phyloP scores from a whole-genome alignment of 2,888 invertebrate species.

The Drosophila longiperda region DNA sequence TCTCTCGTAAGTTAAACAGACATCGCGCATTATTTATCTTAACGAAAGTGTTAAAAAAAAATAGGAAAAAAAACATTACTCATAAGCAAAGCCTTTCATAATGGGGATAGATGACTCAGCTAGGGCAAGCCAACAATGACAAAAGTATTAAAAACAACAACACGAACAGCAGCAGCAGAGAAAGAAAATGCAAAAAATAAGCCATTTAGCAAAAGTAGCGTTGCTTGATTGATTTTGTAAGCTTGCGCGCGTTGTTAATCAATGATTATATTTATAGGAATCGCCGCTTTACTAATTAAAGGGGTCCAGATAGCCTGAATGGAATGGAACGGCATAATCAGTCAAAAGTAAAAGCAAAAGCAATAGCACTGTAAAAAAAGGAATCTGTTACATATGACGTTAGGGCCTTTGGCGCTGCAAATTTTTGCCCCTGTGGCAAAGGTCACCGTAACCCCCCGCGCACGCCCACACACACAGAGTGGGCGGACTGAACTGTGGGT shows the following conservation, averaged over 20 bases:
- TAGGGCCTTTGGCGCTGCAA: constrained; percentile 2
- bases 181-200: constrained; percentile 42
- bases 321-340: constrained; percentile 4
- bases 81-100: constrained; percentile 19
- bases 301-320: constrained; percentile 16
- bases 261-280: constrained; percentile 13
- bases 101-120: constrained; percentile 35
- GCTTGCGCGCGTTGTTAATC: not conserved
- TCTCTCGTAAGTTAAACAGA: not conserved
- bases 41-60: not conserved
- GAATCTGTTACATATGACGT: constrained; percentile 16
- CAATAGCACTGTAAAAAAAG: not conserved
- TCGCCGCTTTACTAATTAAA: constrained; percentile 16
- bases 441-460: constrained; percentile 38
- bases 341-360: not conserved
- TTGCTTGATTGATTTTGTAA: constrained; percentile 48
- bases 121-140: constrained; percentile 5
- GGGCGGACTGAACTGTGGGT: constrained; percentile 8
- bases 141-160: constrained; percentile 17
- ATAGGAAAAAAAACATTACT: constrained; percentile 29
- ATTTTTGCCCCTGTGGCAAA: constrained; percentile 51
- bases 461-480: not conserved
- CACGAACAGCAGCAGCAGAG: not conserved
- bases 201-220: constrained; percentile 46
- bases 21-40: not conserved